These are phyloP conservation scores for Litocranius walleri DNA, from an alignment of 2,113 vertebrate genomes.

Conservation along the genomic window DNA sequence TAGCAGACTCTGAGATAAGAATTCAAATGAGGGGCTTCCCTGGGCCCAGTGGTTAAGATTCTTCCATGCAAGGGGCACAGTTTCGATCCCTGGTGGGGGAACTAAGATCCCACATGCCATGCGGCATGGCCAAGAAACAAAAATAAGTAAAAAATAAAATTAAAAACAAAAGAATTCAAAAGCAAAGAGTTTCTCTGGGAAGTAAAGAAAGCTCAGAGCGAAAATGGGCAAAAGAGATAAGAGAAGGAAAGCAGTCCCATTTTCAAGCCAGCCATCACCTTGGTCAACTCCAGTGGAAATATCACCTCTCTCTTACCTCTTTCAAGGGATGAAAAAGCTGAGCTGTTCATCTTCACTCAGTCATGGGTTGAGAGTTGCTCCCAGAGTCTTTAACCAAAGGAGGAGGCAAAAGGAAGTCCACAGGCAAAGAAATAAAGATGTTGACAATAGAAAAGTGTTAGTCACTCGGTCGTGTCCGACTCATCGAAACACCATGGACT, in stretches of 20 bases:
- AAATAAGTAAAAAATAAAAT: background rate
- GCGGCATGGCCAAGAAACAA: background rate
- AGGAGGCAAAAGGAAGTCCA: background rate
- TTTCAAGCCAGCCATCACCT: background rate
- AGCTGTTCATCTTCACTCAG: too few relatives aligned
- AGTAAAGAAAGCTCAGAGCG: background rate
- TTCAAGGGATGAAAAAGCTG: background rate
- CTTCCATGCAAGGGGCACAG: background rate
- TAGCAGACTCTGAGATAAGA: background rate
- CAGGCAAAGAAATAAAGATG: background rate
- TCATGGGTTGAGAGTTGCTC: background rate
- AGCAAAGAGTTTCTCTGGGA: background rate
- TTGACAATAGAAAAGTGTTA: background rate
- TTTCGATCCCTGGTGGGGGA: background rate
- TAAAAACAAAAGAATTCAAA: background rate
- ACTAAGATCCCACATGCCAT: background rate
- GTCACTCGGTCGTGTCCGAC: fast-evolving
- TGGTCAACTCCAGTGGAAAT: background rate
- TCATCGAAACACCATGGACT: background rate
- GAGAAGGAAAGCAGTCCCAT: background rate
- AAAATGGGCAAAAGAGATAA: background rate
- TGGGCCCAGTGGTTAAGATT: background rate
- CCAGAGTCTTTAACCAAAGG: background rate
- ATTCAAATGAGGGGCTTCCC: background rate
- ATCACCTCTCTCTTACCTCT: background rate